Base-by-base conservation (phyloP, 2,888 invertebrate genomes). In the Patella ulyssiponensis region DNA sequence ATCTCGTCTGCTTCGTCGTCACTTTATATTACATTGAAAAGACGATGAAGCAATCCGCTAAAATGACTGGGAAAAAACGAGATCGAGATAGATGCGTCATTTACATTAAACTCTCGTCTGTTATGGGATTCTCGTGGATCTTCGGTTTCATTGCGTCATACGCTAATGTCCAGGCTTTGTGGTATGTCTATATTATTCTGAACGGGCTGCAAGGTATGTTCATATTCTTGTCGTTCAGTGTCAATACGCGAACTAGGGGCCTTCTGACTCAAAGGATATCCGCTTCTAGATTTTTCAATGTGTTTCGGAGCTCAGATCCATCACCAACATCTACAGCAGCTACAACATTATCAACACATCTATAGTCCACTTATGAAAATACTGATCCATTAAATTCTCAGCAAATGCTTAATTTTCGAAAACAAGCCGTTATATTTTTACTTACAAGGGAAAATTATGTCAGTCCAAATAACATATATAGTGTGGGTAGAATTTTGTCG, bases 171-270 rank as follows among this genome's bases (percentile, higher is more conserved):
- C 33, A 58, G 15, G 76, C 70, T 17, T 23, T 80, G 52, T 78
- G 80, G 78, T 80, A 78, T 72, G 71, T 76, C 14, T 80, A 78
- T 71, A 78, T 80, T 71, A 23, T 80, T 51, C 73, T 78, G 54
- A 80, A 78, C 71, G 78, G 80, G 2, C 64, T 76, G 9, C 80
- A 80, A 54, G 80, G 80, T 7, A 56, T 76, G 52, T 78, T 77
- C 70, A 78, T 80, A 71, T 76, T 76, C 54, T 70, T 80, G 72
- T 78, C 78, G 69, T 80, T 80, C 23, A 23, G 64, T 23, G 12
- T 64, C 12, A 64, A 20, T 20, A 11, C 64, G 23, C 23, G 64
- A 64, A 64, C 64, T 20, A n/a, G 64, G 33, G 44, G 44, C 44
- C 44, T 9, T 44, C 1, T 44, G 44, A 44, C 44, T 44, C 44